Evolutionary conservation across 2,113 vertebrate genomes (phyloP).

Genomic region (Craseonycteris thonglongyai): DNA sequence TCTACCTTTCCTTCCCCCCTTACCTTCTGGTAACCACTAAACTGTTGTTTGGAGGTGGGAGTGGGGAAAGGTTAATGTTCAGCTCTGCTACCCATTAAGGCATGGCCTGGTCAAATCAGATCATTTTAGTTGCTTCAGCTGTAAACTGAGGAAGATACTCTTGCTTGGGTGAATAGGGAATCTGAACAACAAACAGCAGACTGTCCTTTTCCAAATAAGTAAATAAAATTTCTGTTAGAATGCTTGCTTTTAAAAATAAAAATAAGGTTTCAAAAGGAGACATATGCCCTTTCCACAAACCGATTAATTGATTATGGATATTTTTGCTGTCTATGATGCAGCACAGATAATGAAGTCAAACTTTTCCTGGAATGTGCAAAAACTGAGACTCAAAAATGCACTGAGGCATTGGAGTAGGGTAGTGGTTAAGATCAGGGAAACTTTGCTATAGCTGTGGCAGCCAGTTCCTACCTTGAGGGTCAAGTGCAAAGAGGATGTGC

Average conservation of each 20-base stretch:
- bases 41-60: too few relatives aligned
- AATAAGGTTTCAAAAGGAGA: neutral
- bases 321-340: neutral
- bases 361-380: neutral
- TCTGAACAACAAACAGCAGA: neutral
- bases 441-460: neutral
- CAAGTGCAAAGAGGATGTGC: neutral
- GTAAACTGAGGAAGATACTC: neutral
- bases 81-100: neutral
- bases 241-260: constrained; percentile 12
- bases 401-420: neutral
- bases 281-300: neutral
- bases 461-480: neutral
- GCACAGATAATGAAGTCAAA: neutral
- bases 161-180: neutral
- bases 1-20: too few relatives aligned
- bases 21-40: too few relatives aligned
- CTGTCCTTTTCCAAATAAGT: neutral
- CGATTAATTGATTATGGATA: neutral
- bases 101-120: neutral
- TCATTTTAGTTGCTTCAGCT: neutral
- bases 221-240: neutral
- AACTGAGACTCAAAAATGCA: neutral
- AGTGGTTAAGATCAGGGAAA: neutral
- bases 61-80: rapidly evolving